phyloP scores from a whole-genome alignment of 2,888 invertebrate species.

The Polyploca ridens region DNA sequence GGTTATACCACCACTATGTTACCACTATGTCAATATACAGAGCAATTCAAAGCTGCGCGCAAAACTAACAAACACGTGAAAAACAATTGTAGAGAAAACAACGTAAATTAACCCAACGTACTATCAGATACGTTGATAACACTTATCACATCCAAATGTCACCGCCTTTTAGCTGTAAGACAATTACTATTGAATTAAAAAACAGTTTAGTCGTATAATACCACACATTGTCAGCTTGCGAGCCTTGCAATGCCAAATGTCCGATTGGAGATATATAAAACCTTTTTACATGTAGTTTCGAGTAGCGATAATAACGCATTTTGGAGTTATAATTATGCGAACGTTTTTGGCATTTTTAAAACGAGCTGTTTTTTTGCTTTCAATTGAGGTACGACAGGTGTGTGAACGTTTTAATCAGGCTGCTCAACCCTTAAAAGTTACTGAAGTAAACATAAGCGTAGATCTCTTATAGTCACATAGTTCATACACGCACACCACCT shows the following conservation, averaged over 20 bases:
- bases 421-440: neutral
- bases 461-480: too few relatives aligned
- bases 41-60: neutral
- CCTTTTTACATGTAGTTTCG: conserved; percentile 10
- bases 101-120: neutral
- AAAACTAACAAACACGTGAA: neutral
- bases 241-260: conserved; percentile 23
- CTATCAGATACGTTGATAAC: neutral
- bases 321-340: conserved; percentile 6
- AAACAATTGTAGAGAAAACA: neutral
- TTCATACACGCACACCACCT: too few relatives aligned
- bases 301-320: conserved; percentile 7
- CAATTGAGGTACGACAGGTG: conserved; percentile 3
- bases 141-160: conserved; percentile 24
- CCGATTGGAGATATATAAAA: conserved; percentile 24
- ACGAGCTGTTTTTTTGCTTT: neutral
- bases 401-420: neutral
- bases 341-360: conserved; percentile 8
- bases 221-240: conserved; percentile 67
- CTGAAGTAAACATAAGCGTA: too few relatives aligned
- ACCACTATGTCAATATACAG: neutral
- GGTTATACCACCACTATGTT: too few relatives aligned
- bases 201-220: conserved; percentile 30
- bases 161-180: conserved; percentile 52
- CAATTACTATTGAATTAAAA: conserved; percentile 44